Evolutionary conservation across 2,113 vertebrate species (phyloP), one percentile per base, ranked within the genome.

Genomic region (Chlorodrepanis virens): DNA sequence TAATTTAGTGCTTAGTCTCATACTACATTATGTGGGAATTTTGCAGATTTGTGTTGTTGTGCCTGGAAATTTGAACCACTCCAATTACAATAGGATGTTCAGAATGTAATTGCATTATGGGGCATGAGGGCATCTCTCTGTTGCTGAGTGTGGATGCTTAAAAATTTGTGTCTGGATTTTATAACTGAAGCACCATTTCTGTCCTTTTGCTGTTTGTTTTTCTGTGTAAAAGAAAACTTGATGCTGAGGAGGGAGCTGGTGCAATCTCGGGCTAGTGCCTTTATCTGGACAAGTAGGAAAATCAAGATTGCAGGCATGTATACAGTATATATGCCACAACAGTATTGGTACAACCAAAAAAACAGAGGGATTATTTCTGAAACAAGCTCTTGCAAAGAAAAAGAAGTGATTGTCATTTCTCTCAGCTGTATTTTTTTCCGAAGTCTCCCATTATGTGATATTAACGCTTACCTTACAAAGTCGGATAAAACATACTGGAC

Each of bases 1-100:
- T 59, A 70, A 39, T 10, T 5, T 40, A 8, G 10, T 44, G 24
- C 27, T 47, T 53, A 42, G 31, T 79, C 28, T 68, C 31, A 19
- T 31, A 12, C 22, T 50, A 44, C 23, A 29, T 27, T 63, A 35
- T 0, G 0, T 11, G 39, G 12, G 15, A 22, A 7, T 28, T 72
- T 33, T 75, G 21, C 47, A 65, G 37, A 31, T 67, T 81, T 63
- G 10, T 39, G 8, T 42, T 79, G 31, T 61, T 12, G 2, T 39
- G 20, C 54, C 50, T 53, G 61, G 35, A 92, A 90, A 83, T 14
- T 25, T 0, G 0, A 69, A 74, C 7, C 9, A 33, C 14, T 74
- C 35, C 47, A 17, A 14, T 45, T 42, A 65, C 18, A 85, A 61
- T 5, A 21, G 29, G 35, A 80, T 37, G 18, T n/a, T 74, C 25